Conservation (phyloP, 2,797 vertebrate genomes). For the Acanthopagrus latus region DNA sequence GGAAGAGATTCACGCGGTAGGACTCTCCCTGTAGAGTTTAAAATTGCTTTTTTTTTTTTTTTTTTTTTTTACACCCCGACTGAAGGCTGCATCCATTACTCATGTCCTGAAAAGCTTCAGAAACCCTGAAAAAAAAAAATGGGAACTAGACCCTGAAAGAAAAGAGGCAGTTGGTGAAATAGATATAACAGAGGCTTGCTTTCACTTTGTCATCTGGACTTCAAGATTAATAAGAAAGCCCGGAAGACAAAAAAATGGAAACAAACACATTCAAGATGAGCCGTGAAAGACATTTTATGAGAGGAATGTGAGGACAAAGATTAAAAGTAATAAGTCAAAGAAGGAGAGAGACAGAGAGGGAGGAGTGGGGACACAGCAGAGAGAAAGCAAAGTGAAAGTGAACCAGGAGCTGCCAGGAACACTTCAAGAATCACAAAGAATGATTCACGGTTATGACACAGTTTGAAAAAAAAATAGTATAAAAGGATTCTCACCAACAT, state of each 20-base stretch:
- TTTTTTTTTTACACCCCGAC: not conserved
- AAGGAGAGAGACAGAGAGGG: not conserved
- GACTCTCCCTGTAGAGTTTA: conserved; percentile 4
- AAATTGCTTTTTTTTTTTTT: not conserved
- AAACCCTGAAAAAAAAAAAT: not conserved
- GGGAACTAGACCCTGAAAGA: not conserved
- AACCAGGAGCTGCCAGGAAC: not conserved
- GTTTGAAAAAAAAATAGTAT: not conserved
- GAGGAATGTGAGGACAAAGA: not conserved
- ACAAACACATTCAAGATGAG: not conserved
- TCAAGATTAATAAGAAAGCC: not conserved
- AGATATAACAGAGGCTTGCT: conserved; percentile 26
- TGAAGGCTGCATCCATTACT: not conserved
- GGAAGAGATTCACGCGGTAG: conserved; percentile 35
- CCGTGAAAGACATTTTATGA: not conserved
- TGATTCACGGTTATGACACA: not conserved
- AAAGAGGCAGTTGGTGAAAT: not conserved
- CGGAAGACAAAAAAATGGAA: not conserved
- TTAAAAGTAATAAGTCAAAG: not conserved
- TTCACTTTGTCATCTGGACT: conserved; percentile 49
- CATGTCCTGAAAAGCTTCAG: not conserved
- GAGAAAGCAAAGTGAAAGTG: conserved; percentile 43
- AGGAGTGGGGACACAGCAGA: conserved; percentile 1
- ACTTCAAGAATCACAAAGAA: not conserved
- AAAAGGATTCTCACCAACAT: conserved; percentile 54